Base-by-base conservation (phyloP, 2,113 vertebrate species). In the Pardalotus punctatus region DNA sequence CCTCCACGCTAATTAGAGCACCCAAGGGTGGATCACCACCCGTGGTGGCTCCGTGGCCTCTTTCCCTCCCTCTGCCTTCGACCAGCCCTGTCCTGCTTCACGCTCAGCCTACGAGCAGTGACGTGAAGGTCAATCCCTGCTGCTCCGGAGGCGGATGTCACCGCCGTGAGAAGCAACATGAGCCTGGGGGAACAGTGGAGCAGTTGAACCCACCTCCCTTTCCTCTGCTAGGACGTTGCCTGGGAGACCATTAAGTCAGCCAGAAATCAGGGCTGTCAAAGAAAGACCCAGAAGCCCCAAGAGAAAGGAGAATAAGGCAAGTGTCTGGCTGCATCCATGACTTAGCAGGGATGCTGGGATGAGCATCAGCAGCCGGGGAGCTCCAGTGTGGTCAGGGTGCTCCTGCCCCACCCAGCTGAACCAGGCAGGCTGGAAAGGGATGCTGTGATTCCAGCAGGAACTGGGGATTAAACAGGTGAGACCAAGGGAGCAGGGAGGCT, bases 111-210 rank as follows among this genome's bases (percentile, higher is more conserved):
- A 13, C 6, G 0, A 36, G 80, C 89, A 62, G 12, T 1, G 56
- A 31, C 0, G 0, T 1, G 66, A n/a, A 73, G 65, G 35, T 62
- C 65, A 20, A 4, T 16, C n/a, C 81, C 65, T 62, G 51, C 29
- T 0, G 1, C 56, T 93, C 84, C 0, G 2, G 67, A 6, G 69
- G 62, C 0, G 2, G 77, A 43, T 73, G 56, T 36, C 77, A 36
- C 45, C 1, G 0, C 62, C 0, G 1, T 3, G 66, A 77, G 72
- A 18, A 33, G 83, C 69, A 57, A 51, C 1, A 4, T 5, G 17
- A 74, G 53, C 74, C 60, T 24, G 74, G 57, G 86, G 74, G 70
- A 57, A 81, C 6, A 12, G 42, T 2, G 2, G 3, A 80, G 77
- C 15, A 23, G 4, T 64, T 4, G 81, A 83, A 35, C 40, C 62